Conservation (phyloP, 2,797 vertebrate genomes). For the Prunella strophiata region DNA sequence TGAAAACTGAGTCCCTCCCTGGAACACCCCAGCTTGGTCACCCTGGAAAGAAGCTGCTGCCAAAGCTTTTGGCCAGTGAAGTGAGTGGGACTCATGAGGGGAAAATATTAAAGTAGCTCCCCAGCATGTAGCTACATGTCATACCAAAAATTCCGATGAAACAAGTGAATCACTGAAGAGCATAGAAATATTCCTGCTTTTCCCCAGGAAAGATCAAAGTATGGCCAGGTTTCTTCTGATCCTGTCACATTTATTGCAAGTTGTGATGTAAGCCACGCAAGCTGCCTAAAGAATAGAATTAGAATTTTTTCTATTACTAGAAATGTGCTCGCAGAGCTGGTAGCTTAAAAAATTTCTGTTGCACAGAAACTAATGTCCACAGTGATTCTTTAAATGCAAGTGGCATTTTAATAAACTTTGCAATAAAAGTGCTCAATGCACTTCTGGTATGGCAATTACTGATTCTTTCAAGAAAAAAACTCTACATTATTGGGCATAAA, state of each 20-base stretch:
- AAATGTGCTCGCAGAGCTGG: neutral
- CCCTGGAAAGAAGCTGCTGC: neutral
- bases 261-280: neutral
- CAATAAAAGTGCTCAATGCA: neutral
- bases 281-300: neutral
- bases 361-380: neutral
- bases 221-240: neutral
- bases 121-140: accelerated
- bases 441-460: neutral
- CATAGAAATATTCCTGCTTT: neutral
- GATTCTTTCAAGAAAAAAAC: neutral
- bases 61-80: neutral
- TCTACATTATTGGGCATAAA: neutral
- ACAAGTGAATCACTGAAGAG: neutral
- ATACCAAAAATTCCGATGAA: neutral
- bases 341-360: neutral
- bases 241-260: neutral
- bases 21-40: neutral
- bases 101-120: neutral
- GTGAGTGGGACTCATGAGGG: neutral
- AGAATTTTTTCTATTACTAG: neutral
- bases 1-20: neutral
- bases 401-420: neutral
- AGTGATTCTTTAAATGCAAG: neutral
- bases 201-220: neutral